Evolutionary conservation across 2,888 invertebrate genomes (phyloP).

Genomic region (Pycnomerus fuliginosus): DNA sequence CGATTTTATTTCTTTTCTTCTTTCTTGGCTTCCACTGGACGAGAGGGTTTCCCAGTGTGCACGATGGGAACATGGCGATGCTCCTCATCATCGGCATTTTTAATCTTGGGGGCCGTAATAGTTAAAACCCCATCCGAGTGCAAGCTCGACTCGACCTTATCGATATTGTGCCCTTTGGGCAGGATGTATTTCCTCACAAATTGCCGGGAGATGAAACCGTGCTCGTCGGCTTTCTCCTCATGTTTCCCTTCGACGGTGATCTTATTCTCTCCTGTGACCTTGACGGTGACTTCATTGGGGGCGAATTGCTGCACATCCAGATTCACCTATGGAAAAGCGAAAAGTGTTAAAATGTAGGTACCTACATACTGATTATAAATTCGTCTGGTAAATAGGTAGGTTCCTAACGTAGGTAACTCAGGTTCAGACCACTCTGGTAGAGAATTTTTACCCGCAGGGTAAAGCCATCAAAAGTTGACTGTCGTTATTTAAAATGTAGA

Average conservation of each 20-base stretch:
- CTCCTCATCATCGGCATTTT: slow-evolving; percentile 51
- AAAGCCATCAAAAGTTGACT: too few species aligned
- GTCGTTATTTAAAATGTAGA: too few species aligned
- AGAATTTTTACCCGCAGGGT: too few species aligned
- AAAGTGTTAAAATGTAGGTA: too few species aligned
- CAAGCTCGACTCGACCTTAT: slow-evolving; percentile 70
- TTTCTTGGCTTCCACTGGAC: too few species aligned
- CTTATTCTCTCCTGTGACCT: slow-evolving; percentile 66
- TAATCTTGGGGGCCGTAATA: slow-evolving; percentile 69
- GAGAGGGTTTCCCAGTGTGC: too few species aligned
- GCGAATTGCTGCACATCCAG: slow-evolving; percentile 75
- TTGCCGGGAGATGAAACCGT: slow-evolving; percentile 78
- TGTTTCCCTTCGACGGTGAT: slow-evolving; percentile 77
- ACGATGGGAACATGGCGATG: slow-evolving; percentile 73
- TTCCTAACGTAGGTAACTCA: too few species aligned
- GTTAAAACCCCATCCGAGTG: slow-evolving; percentile 82
- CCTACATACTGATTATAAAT: too few species aligned
- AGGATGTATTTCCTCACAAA: slow-evolving; percentile 68
- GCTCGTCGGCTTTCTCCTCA: slow-evolving; percentile 82
- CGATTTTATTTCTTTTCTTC: too few species aligned
- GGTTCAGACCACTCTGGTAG: too few species aligned
- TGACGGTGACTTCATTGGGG: slow-evolving; percentile 75
- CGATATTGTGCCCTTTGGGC: slow-evolving; percentile 69
- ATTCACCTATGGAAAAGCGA: too few species aligned
- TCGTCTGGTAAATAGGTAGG: too few species aligned